These are phyloP conservation scores for Petrosia ficiformis DNA, from an alignment of 37 sponge, comb jelly and placozoan species.

Conservation along the genomic window DNA sequence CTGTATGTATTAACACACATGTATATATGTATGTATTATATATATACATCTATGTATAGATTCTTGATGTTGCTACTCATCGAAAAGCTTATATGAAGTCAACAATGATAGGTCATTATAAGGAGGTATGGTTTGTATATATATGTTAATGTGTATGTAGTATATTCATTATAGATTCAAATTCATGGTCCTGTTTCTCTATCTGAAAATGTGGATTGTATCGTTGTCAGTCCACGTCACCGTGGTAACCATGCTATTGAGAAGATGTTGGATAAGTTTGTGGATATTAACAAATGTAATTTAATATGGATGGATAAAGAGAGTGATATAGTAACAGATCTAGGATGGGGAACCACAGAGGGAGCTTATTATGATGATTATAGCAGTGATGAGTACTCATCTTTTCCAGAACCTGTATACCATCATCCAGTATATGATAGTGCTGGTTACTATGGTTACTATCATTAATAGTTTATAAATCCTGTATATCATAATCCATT, in stretches of 20 bases:
- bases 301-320: slow-evolving; percentile 85
- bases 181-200: slow-evolving; percentile 75
- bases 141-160: not conserved
- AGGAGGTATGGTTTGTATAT: slow-evolving; percentile 35
- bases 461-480: too few relatives aligned
- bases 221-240: slow-evolving; percentile 58
- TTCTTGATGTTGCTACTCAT: slow-evolving; percentile 69
- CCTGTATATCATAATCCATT: too few relatives aligned
- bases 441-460: too few relatives aligned
- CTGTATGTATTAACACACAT: slow-evolving; percentile 29
- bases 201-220: slow-evolving; percentile 76
- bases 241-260: slow-evolving; percentile 22
- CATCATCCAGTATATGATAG: too few relatives aligned
- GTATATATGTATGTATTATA: too few relatives aligned
- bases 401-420: too few relatives aligned
- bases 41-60: too few relatives aligned
- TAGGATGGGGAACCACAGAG: too few relatives aligned
- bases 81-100: slow-evolving; percentile 34
- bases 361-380: too few relatives aligned
- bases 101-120: slow-evolving; percentile 49
- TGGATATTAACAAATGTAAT: slow-evolving; percentile 64
- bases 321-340: too few relatives aligned
- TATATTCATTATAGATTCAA: slow-evolving; percentile 35
- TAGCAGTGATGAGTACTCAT: too few relatives aligned
- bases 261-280: slow-evolving; percentile 46